Percentiles rank a stretch among this genome's conserved stretches.
phyloP scores from a whole-genome alignment of 2,888 invertebrate species.

The Drosophila birchii region DNA sequence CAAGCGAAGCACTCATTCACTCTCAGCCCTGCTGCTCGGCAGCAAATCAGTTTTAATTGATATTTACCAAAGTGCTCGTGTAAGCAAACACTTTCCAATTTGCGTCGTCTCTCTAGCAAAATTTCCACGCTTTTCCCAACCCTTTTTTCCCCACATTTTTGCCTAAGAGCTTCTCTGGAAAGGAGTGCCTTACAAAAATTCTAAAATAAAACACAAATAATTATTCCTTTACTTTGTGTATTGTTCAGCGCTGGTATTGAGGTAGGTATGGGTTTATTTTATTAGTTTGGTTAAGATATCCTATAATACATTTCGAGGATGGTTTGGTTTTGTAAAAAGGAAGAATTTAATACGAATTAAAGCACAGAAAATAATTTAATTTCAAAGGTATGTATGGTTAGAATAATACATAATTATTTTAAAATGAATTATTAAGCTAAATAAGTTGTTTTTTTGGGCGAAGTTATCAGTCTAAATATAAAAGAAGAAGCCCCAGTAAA shows the following conservation, averaged over 20 bases:
- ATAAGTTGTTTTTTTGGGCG: neutral
- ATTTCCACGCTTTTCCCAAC: constrained; percentile 48
- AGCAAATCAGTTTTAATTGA: constrained; percentile 78
- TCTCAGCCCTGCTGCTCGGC: constrained; percentile 39
- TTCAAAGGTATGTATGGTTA: neutral
- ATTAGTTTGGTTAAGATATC: constrained; percentile 7
- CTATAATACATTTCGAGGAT: neutral
- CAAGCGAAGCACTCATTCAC: constrained; percentile 21
- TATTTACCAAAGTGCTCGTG: constrained; percentile 77
- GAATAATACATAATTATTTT: neutral
- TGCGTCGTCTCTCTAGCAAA: constrained; percentile 63
- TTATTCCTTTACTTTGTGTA: constrained; percentile 27
- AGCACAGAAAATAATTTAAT: neutral
- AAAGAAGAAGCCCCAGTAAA: neutral
- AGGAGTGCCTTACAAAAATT: constrained; percentile 4
- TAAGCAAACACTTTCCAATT: constrained; percentile 73
- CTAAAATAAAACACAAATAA: constrained; percentile 39
- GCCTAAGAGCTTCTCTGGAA: neutral
- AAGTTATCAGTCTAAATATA: neutral
- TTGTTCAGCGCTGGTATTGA: constrained; percentile 11
- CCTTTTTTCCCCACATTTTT: constrained; percentile 2
- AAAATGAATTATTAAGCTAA: neutral
- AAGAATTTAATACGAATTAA: neutral
- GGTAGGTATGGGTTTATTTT: constrained; percentile 18
- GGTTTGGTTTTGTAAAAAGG: neutral